Evolutionary conservation across 1,140 invertebrate genomes (phyloP).

Genomic region (Pseudomyrmex gracilis): DNA sequence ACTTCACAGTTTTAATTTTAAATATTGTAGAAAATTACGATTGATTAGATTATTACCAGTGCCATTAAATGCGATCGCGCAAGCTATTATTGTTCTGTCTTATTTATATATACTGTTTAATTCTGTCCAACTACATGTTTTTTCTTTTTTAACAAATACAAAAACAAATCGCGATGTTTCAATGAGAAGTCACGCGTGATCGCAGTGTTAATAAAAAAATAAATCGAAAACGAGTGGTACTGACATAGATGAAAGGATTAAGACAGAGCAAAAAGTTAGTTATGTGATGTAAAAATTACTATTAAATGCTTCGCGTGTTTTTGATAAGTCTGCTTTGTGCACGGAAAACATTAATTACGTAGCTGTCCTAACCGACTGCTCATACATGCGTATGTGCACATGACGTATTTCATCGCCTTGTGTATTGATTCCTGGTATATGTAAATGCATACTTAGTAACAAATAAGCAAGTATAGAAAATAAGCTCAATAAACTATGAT

Average conservation of each 20-base stretch:
- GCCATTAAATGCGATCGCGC: neutral
- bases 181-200: slow-evolving; percentile 17
- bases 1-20: neutral
- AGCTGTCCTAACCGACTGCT: slow-evolving; percentile 35
- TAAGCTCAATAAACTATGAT: too few relatives aligned
- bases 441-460: neutral
- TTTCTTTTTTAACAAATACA: slow-evolving; percentile 30
- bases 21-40: neutral
- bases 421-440: neutral
- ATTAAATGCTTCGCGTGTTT: slow-evolving; percentile 47
- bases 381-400: slow-evolving; percentile 8
- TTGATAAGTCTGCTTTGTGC: slow-evolving; percentile 41
- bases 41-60: slow-evolving; percentile 8
- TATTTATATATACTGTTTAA: slow-evolving; percentile 16
- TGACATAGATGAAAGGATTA: slow-evolving; percentile 71
- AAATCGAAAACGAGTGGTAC: slow-evolving; percentile 66
- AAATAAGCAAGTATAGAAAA: neutral
- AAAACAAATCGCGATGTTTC: slow-evolving; percentile 10
- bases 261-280: slow-evolving; percentile 62
- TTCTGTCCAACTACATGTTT: slow-evolving; percentile 7
- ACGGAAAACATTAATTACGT: slow-evolving; percentile 48
- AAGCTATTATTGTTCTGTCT: neutral
- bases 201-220: slow-evolving; percentile 45
- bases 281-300: slow-evolving; percentile 35
- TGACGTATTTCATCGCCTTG: slow-evolving; percentile 28